These are phyloP conservation scores for Sinocyclocheilus rhinocerous DNA, from an alignment of 2,113 vertebrate genomes.

Conservation along the genomic window DNA sequence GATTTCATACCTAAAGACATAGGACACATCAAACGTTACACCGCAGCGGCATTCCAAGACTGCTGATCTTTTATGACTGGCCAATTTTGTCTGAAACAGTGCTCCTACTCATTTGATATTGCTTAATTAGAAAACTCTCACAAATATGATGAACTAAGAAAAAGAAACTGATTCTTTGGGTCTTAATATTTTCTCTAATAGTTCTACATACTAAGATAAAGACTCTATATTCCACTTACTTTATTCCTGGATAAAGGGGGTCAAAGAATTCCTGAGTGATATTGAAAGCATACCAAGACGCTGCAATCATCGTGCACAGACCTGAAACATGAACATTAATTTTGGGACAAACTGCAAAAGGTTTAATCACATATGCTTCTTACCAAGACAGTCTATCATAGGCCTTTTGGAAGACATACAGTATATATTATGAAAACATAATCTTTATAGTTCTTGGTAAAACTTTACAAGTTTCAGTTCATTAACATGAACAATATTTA, in stretches of 20 bases:
- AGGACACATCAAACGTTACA: background rate
- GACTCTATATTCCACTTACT: slow-evolving; percentile 73
- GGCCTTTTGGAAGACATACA: background rate
- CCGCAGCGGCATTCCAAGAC: background rate
- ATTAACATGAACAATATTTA: too few species aligned
- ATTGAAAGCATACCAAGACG: slow-evolving; percentile 87
- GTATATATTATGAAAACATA: background rate
- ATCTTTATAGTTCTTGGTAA: too few species aligned
- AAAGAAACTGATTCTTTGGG: too few species aligned
- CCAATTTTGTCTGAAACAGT: background rate
- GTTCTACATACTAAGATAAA: background rate
- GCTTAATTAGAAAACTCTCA: background rate
- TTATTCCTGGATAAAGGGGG: slow-evolving; percentile 79
- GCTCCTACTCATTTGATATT: background rate
- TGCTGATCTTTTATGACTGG: background rate
- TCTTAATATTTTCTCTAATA: background rate
- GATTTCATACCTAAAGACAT: slow-evolving; percentile 73
- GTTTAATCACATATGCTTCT: background rate
- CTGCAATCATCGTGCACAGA: slow-evolving; percentile 80
- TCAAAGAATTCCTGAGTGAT: slow-evolving; percentile 87
- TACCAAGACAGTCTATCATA: background rate
- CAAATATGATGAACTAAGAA: background rate
- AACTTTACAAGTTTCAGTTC: too few species aligned
- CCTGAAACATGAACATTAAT: slow-evolving; percentile 65
- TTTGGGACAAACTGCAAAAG: background rate